Evolutionary conservation across 2,888 invertebrate species (phyloP), one percentile per base, ranked within the genome.

Genomic region (Diarsia dahlii): DNA sequence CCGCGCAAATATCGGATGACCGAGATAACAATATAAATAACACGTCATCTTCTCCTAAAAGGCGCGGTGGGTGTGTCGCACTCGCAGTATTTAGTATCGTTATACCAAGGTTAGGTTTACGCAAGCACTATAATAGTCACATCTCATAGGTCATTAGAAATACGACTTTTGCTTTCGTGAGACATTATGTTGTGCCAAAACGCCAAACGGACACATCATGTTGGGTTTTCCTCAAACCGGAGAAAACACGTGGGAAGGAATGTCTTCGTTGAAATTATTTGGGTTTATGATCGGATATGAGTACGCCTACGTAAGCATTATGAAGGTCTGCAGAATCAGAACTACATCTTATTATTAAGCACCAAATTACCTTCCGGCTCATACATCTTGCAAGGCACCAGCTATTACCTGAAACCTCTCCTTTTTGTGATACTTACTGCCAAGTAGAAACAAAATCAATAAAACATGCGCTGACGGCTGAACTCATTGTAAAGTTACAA

Each of bases 41-140:
- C 71, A 71, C 80, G 84, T 84, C 82, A 82, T 80, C 74, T 76
- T 80, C 28, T 28, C 75, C 69, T 76, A 87, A 80, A 83, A 80
- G 68, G 85, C 72, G 78, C 56, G 64, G 82, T 87, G 88, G 87
- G 87, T 87, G 87, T 88, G 87, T 85, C 88, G 76, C 67, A 79
- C 88, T 85, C 88, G 76, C 67, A 79, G 82, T 80, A 80, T 83
- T 82, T 71, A 78, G 80, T 74, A 78, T 76, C 74, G 70, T 71
- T 78, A 84, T 79, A 79, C 75, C 88, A 87, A 87, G 88, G 88
- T 81, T 83, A 86, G 80, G 58, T 86, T 83, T 83, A 88, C 88
- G 83, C 79, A 83, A 85, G 64, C 75, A 78, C 68, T 80, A n/a
- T n/a, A n/a, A n/a, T n/a, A 82, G 71, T 73, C 69, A 67, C 54